Base-by-base conservation (phyloP, 2,888 invertebrate species). In the Phengaris arion region DNA sequence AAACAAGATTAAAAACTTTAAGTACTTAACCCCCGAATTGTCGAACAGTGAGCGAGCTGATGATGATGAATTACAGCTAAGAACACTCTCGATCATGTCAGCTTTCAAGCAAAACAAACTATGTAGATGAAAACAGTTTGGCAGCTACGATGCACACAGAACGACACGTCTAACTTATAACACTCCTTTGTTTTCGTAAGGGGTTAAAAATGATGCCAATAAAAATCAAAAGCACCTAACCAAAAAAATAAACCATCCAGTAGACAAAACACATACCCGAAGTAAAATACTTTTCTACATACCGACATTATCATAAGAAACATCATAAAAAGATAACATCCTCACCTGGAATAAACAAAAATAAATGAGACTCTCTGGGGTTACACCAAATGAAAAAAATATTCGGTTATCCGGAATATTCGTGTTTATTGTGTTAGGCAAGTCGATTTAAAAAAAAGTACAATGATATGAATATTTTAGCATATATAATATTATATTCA, bases 341-440 rank as follows among this genome's bases (percentile, higher is more conserved):
- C 69, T 69, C 48, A 69, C 69, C 69, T 69, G 69, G 48, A 69
- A 69, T 48, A 69, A 69, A 69, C 46, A 69, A 69, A 48, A 48
- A 48, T 48, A 69, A 69, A 69, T 69, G 48, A 69, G 69, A 69
- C 46, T 48, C 69, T 48, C 69, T 48, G 69, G 69, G 69, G 69
- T 22, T 64, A 64, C 35, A 45, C 64, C 64, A 45, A 64, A 35
- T 64, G 64, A 64, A 64, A 64, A 59, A 64, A 64, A 64, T 64
- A 64, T 64, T 64, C 12, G 35, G 64, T 64, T 64, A 35, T 64
- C 64, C 64, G 64, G 64, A 64, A 64, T 64, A 35, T 22, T 22
- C 64, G 35, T 9, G 52, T 1, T 52, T 64, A 64, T 64, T 64
- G 13, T 13, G 64, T 64, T 35, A 35, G 64, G 35, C 64, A 35